Base-by-base conservation (phyloP, 2,888 invertebrate species). In the Drosophila pseudotakahashii region DNA sequence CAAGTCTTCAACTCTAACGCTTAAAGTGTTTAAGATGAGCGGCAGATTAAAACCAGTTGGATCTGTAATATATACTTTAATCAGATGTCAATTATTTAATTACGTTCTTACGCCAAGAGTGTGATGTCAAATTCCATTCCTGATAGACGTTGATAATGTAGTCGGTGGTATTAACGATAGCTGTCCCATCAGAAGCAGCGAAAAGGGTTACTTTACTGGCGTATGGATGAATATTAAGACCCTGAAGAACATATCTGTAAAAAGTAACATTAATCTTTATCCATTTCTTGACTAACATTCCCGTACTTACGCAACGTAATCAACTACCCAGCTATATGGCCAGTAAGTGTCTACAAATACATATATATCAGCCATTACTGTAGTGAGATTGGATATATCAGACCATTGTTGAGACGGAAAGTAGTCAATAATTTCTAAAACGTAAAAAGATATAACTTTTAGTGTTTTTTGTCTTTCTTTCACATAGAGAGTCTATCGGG, bases 191-290 rank as follows among this genome's bases (percentile, higher is more conserved):
- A 59, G 92, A 93, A 0, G 94, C 96, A 74, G 93, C 95, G 5
- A 96, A 91, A 26, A 97, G 77, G 0, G 95, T 96, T 14, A 95
- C 93, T 75, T 94, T 94, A 64, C 95, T 95, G 47, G 95, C 95
- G 83, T 93, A 95, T 71, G 93, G 94, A 79, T 94, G 94, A 10
- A 96, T 93, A 85, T 95, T 95, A 23, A 95, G 92, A 50, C 93
- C 92, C 54, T 95, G 94, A 34, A 95, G 88, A 2, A 96, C 91
- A 77, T 92, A 91, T 13, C 94, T 94, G 51, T 0, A 30, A 26
- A 16, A 14, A 26, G 19, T 9, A 14, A 10, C 1, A 14, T 30
- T 2, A 5, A 9, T 26, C n/a, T 13, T 13, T n/a, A 26, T 1
- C 7, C 3, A 23, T 26, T 47, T 30, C 5, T 5, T 2, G 14